Evolutionary conservation across 1,140 invertebrate genomes (phyloP), one percentile per base, ranked within the genome.

Genomic region (Manduca sexta): DNA sequence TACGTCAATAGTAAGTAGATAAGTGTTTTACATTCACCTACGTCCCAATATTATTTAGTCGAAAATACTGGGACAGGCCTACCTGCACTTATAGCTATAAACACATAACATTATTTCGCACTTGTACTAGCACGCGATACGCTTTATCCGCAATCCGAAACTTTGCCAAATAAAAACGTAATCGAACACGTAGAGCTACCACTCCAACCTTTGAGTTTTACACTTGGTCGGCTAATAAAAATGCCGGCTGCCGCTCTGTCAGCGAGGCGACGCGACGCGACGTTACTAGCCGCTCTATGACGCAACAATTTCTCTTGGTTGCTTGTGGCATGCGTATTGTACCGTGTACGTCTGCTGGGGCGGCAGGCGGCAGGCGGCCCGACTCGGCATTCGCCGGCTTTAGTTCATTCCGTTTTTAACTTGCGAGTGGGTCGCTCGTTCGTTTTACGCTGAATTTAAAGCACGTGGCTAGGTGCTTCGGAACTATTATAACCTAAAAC

Each of bases 391-490:
- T 39, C 37, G 18, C 35, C 48, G 43, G 31, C 21, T 15, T 26
- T 46, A 16, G 45, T 56, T 56, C 53, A 56, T 56, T 56, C 53
- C 48, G 48, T 46, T 50, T 56, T 38, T 47, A 56, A 50, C 48
- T 37, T 43, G 48, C 53, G 53, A 31, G 38, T 6, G 18, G 33
- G 38, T 41, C 33, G 47, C 37, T 49, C 47, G 52, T 18, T 35
- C 37, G 14, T 16, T 13, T 26, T 41, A 50, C 37, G 39, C 53
- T 50, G 43, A 50, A 46, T 43, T 49, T 56, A 50, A 49, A 56
- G 47, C 53, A 56, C 53, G 53, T 56, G 53, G 48, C 53, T 40
- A 15, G 37, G 44, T 50, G 44, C 47, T 47, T 37, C 43, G 39
- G 13, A 37, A 39, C 39, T 39, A 38, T 21, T 38, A 50, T 56